A percentile compares a stretch with the other conserved stretches of the same genome.
Conservation (phyloP, 2,797 vertebrate genomes). For the Sebastes steindachneri region DNA sequence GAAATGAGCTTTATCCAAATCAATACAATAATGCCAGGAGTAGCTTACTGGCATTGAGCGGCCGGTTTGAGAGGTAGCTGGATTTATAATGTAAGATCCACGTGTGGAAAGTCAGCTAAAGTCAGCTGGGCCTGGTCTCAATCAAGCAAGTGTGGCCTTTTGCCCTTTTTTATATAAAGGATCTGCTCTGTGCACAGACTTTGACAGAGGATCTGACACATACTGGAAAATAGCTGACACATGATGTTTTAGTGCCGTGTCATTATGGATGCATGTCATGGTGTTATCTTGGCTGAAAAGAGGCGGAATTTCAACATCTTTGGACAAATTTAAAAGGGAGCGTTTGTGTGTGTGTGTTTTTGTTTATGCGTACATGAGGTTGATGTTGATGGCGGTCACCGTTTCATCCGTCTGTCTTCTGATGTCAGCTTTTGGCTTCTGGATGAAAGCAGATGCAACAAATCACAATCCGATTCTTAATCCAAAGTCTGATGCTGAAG, state of each 20-base stretch:
- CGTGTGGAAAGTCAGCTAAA: slow-evolving; percentile 69
- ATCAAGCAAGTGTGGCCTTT: slow-evolving; percentile 65
- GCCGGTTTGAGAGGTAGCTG: slow-evolving; percentile 40
- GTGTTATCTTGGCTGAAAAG: slow-evolving; percentile 27
- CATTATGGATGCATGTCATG: slow-evolving; percentile 25
- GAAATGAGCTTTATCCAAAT: slow-evolving; percentile 22
- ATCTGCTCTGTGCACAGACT: slow-evolving; percentile 44
- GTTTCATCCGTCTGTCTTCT: slow-evolving; percentile 14
- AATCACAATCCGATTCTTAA: not conserved
- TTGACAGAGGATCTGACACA: slow-evolving; percentile 53
- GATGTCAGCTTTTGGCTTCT: slow-evolving; percentile 30
- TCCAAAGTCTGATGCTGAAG: slow-evolving; percentile 6
- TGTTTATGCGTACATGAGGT: not conserved
- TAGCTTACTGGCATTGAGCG: slow-evolving; percentile 4
- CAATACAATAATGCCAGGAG: not conserved
- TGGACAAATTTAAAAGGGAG: slow-evolving; percentile 19
- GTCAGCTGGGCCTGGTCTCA: slow-evolving; percentile 67
- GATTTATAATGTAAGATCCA: slow-evolving; percentile 50
- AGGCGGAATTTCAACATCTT: slow-evolving; percentile 6
- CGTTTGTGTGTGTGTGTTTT: not conserved
- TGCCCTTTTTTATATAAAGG: slow-evolving; percentile 46
- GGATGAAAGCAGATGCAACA: slow-evolving; percentile 35
- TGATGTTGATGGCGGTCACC: not conserved
- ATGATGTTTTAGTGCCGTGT: slow-evolving; percentile 32
- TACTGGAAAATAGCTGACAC: slow-evolving; percentile 56